These are phyloP conservation scores for Balanococcus diminutus DNA, from an alignment of 2,888 invertebrate genomes.

Conservation along the genomic window DNA sequence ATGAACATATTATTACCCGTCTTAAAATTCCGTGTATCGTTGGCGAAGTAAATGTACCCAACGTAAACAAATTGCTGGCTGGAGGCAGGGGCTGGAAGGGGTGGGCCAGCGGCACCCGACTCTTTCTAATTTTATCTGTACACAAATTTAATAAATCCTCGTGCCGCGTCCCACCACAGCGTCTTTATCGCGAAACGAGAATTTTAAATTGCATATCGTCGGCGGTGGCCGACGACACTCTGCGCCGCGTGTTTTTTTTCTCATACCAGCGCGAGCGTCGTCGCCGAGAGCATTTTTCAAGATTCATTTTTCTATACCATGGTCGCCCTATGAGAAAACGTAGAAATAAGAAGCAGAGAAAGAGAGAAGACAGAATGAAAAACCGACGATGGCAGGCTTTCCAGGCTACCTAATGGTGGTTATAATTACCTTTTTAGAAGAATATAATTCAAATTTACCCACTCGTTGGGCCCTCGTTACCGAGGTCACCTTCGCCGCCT, in stretches of 20 bases:
- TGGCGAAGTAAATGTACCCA: constrained; percentile 52
- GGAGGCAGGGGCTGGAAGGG: constrained; percentile 40
- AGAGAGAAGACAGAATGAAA: not conserved
- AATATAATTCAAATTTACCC: constrained; percentile 25
- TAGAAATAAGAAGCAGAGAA: not conserved
- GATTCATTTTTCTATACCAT: not conserved
- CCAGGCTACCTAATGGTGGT: constrained; percentile 17
- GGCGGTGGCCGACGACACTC: not conserved
- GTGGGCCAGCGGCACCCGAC: not conserved
- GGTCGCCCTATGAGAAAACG: not conserved
- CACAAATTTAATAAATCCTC: constrained; percentile 41
- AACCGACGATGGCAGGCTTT: not conserved
- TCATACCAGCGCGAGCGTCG: not conserved
- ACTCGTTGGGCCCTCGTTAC: not conserved
- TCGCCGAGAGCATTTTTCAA: not conserved
- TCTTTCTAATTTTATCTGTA: constrained; percentile 40
- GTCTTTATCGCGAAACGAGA: constrained; percentile 40
- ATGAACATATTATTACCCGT: constrained; percentile 55
- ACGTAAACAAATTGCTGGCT: constrained; percentile 54
- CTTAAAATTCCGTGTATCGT: constrained; percentile 55
- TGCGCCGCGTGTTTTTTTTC: not conserved
- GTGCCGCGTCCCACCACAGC: not conserved
- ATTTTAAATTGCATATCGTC: constrained; percentile 31
- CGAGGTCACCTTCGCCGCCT: not conserved
- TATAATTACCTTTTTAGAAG: constrained; percentile 21